Conservation (phyloP, 64 coral and sea anemone genomes). For the Orbicella faveolata region DNA sequence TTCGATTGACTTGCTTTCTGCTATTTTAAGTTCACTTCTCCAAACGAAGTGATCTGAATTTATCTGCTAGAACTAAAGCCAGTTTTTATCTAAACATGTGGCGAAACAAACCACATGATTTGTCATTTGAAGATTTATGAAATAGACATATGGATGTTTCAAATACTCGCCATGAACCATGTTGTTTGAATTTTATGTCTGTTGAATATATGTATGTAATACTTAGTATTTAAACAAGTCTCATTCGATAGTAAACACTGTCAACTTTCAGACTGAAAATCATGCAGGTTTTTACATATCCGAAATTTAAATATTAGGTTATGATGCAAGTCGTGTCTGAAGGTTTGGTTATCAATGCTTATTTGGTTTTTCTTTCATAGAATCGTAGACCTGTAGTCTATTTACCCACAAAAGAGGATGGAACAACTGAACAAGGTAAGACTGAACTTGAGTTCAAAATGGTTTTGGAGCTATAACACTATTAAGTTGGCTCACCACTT, state of each 20-base stretch:
- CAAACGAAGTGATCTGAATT: not conserved
- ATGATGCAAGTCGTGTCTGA: too few species aligned
- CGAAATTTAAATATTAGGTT: not conserved
- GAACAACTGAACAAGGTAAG: slow-evolving; percentile 78
- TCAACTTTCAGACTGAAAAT: too few species aligned
- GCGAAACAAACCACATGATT: not conserved
- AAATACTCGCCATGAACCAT: not conserved
- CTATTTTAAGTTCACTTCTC: not conserved
- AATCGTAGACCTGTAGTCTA: slow-evolving; percentile 83
- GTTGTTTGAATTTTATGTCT: too few species aligned
- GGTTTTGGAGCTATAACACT: too few species aligned
- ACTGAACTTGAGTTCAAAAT: not conserved
- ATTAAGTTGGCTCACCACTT: too few species aligned
- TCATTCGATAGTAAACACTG: too few species aligned
- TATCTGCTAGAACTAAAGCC: not conserved
- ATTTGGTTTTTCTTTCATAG: slow-evolving; percentile 24
- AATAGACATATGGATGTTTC: not conserved
- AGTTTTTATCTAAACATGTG: not conserved
- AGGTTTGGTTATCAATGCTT: not conserved
- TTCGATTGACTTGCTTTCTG: not conserved
- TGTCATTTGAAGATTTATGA: not conserved
- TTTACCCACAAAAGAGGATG: slow-evolving; percentile 82
- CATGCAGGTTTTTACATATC: too few species aligned
- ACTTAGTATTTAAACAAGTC: too few species aligned
- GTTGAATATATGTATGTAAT: too few species aligned